A percentile compares a stretch with the other conserved stretches of the same genome.
phyloP scores from a whole-genome alignment of 2,797 vertebrate species.

The Yasuhikotakia modesta region DNA sequence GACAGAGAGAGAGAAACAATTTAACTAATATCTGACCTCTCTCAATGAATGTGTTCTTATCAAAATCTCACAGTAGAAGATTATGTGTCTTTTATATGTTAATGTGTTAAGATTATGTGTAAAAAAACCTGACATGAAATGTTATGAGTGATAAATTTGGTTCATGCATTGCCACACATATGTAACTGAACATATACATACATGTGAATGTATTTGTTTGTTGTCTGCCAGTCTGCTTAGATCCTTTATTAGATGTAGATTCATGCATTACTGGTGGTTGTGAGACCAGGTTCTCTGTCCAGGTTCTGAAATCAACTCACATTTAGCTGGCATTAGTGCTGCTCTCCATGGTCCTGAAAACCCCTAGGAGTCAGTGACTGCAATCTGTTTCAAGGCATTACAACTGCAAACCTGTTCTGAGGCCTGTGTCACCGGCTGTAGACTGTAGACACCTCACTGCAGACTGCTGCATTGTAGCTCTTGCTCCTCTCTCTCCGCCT shows the following conservation, averaged over 20 bases:
- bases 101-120: no score
- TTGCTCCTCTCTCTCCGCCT: conserved; percentile 1
- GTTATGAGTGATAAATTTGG: neutral
- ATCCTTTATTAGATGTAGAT: conserved; percentile 7
- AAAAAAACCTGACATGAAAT: neutral
- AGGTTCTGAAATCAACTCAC: conserved; percentile 24
- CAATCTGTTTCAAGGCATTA: neutral
- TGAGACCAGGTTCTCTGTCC: conserved; percentile 17
- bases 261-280: neutral
- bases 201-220: neutral
- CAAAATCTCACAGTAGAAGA: conserved; percentile 41
- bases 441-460: conserved; percentile 31
- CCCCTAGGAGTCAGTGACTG: neutral
- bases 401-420: neutral
- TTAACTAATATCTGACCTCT: conserved; percentile 27
- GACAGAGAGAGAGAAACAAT: conserved; percentile 2
- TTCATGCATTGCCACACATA: neutral
- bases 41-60: conserved; percentile 28
- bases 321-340: neutral
- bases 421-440: conserved; percentile 27
- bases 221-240: neutral
- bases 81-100: neutral
- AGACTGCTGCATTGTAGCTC: conserved; percentile 50
- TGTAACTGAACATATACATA: neutral
- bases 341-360: conserved; percentile 47